Evolutionary conservation across 2,888 invertebrate species (phyloP), one percentile per base, ranked within the genome.

Genomic region (Chironomus riparius): DNA sequence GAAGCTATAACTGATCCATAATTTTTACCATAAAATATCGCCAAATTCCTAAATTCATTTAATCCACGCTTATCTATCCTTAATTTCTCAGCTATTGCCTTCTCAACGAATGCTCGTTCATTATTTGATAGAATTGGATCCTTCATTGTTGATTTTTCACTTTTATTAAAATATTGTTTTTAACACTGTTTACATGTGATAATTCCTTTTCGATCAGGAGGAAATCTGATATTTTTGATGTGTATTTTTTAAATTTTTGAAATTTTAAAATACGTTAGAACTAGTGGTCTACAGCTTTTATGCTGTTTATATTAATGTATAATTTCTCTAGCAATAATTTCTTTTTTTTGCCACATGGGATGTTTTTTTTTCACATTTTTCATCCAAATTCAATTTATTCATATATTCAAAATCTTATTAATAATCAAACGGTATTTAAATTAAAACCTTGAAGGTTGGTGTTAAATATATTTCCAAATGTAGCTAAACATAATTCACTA

Each of bases 1-100:
- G 90, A 87, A 7, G 92, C 92, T 78, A 90, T 86, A 80, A 92
- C 94, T 79, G 90, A 90, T 61, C 95, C 95, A 88, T 91, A 94
- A 78, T 92, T 92, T n/a, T 89, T 87, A 18, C 94, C 65, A 83
- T 92, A 94, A 78, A 88, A 85, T 77, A 95, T 90, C 79, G 88
- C 85, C 15, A 93, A 82, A 38, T 87, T 85, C 78, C 95, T 87
- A 78, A 90, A 90, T 82, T 94, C 93, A 79, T 90, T 87, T 78
- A 90, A 88, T 79, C 86, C 87, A 80, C 95, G 87, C 3, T 93
- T 93, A 86, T 95, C 95, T 78, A 94, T 84, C 76, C 95, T 88
- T 92, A 94, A 81, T 78, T 88, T 88, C 81, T 89, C 87, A 38
- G 86, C 82, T 68, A 92, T 85, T 47, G 89, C 87, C 82, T 88